Percentiles rank a stretch among this genome's conserved stretches.
phyloP scores from a whole-genome alignment of 2,113 vertebrate genomes.

The Nycticebus coucang region DNA sequence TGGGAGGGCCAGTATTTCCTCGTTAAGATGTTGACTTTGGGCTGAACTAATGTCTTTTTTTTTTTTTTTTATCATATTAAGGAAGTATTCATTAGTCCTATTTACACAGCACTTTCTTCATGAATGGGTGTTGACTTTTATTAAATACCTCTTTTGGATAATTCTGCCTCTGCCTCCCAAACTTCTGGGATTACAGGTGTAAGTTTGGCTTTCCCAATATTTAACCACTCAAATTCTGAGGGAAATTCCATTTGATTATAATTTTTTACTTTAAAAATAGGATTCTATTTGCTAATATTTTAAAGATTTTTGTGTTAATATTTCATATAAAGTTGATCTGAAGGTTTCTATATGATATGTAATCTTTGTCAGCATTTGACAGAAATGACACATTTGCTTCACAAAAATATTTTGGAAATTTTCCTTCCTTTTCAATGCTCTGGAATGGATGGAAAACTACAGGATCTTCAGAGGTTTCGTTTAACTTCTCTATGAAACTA shows the following conservation, averaged over 20 bases:
- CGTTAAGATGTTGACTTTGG: neutral
- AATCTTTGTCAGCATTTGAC: neutral
- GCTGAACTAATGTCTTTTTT: neutral
- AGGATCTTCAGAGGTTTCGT: neutral
- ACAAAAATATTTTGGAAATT: neutral
- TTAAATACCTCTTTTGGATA: neutral
- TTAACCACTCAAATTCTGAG: neutral
- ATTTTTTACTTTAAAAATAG: neutral
- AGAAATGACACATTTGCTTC: neutral
- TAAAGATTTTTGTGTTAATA: neutral
- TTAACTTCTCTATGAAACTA: neutral
- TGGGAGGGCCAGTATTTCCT: neutral
- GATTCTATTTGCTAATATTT: neutral
- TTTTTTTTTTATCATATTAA: neutral
- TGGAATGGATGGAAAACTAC: neutral
- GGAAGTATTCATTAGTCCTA: neutral
- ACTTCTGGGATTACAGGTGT: too few species aligned
- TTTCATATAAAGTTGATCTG: neutral
- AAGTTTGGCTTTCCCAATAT: neutral
- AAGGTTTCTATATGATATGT: neutral
- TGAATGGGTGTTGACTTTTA: neutral
- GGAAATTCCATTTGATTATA: neutral
- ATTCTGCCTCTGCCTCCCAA: too few species aligned
- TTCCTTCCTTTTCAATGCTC: neutral
- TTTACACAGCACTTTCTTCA: neutral